Conservation (phyloP, 2,113 vertebrate genomes). For the Trichomycterus rosablanca region DNA sequence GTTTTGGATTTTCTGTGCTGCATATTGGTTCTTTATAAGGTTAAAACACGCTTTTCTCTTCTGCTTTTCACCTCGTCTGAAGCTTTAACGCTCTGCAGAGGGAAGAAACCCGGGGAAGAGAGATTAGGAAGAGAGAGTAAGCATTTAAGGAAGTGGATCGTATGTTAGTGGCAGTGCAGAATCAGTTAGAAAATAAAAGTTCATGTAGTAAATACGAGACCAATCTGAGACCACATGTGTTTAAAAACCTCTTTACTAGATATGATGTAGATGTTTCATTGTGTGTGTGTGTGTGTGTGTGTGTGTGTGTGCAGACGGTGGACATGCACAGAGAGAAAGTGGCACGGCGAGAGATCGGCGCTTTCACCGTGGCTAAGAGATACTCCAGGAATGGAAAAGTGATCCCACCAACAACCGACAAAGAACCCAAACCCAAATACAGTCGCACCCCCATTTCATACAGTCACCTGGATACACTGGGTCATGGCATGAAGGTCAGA, state of each 20-base stretch:
- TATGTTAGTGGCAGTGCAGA: too few relatives aligned
- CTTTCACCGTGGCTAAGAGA: conserved; percentile 57
- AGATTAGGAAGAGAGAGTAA: too few relatives aligned
- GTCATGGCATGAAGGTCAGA: conserved; percentile 83
- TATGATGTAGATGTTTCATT: not conserved
- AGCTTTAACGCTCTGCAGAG: not conserved
- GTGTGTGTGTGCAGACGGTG: conserved; percentile 65
- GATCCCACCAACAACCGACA: conserved; percentile 30
- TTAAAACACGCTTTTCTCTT: too few relatives aligned
- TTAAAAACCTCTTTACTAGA: too few relatives aligned
- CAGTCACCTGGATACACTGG: conserved; percentile 72
- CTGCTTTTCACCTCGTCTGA: not conserved
- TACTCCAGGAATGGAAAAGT: conserved; percentile 66
- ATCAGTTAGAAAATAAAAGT: too few relatives aligned
- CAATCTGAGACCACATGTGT: too few relatives aligned
- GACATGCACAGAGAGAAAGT: conserved; percentile 87
- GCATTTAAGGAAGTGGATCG: too few relatives aligned
- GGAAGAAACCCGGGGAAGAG: not conserved
- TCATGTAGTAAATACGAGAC: too few relatives aligned
- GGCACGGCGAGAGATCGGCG: conserved; percentile 75
- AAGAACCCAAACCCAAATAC: conserved; percentile 64
- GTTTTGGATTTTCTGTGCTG: too few relatives aligned
- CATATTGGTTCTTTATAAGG: too few relatives aligned
- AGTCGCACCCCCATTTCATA: conserved; percentile 77
- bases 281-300: conserved; percentile 20